A percentile compares a stretch with the other conserved stretches of the same genome.
These are phyloP conservation scores for Lutraria lutraria DNA, from an alignment of 2,888 invertebrate species.

Conservation along the genomic window DNA sequence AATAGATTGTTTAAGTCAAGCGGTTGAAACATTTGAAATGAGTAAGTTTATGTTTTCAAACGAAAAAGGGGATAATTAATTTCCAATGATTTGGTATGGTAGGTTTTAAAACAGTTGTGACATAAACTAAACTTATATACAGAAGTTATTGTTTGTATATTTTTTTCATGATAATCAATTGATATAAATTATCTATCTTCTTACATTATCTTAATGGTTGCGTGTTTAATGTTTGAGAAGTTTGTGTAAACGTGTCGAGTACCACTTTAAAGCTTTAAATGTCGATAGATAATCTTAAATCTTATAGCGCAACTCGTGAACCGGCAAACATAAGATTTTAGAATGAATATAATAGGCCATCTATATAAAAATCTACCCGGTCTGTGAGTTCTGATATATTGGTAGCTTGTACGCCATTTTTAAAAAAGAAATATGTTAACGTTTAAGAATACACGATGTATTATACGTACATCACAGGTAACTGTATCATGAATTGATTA, in stretches of 20 bases:
- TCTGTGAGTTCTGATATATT: too few species aligned
- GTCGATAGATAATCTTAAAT: slow-evolving; percentile 33
- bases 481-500: too few species aligned
- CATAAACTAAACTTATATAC: not conserved
- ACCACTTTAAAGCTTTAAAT: slow-evolving; percentile 28
- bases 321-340: not conserved
- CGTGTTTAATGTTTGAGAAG: not conserved
- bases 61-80: not conserved
- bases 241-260: slow-evolving; percentile 36
- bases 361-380: too few species aligned
- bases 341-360: not conserved
- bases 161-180: not conserved
- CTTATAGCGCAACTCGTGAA: not conserved
- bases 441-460: too few species aligned
- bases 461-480: too few species aligned
- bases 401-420: too few species aligned
- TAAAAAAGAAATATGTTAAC: too few species aligned
- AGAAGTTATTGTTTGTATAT: slow-evolving; percentile 3
- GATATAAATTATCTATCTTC: not conserved
- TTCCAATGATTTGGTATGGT: not conserved
- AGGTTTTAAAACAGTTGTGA: not conserved
- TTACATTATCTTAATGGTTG: not conserved
- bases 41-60: not conserved
- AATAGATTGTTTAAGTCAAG: too few species aligned
- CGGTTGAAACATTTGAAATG: not conserved